A percentile compares a stretch with the other conserved stretches of the same genome.
Evolutionary conservation across 1,140 invertebrate genomes (phyloP).

Genomic region (Caenorhabditis brenneri): DNA sequence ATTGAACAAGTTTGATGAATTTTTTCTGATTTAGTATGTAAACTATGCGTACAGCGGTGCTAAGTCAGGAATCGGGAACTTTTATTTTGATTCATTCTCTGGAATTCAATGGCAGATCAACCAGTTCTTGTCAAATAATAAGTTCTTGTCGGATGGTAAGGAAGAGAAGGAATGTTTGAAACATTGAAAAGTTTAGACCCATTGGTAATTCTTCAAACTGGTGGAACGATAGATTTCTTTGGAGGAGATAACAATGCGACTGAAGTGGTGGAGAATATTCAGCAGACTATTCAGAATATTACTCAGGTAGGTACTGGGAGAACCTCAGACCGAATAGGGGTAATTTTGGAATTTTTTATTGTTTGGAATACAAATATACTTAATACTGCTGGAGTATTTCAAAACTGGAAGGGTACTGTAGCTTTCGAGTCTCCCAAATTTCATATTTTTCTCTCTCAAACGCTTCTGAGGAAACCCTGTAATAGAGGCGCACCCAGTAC

Average conservation of each 20-base stretch:
- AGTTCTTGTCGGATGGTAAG: slow-evolving; percentile 45
- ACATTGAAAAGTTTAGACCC: slow-evolving; percentile 43
- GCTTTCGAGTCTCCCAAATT: too few relatives aligned
- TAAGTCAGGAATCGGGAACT: slow-evolving; percentile 53
- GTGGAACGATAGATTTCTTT: slow-evolving; percentile 57
- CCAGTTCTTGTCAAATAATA: slow-evolving; percentile 46
- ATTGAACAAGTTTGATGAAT: background rate
- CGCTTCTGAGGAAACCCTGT: too few relatives aligned
- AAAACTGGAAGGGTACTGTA: too few relatives aligned
- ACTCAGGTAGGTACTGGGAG: background rate
- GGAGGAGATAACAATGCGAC: slow-evolving; percentile 53
- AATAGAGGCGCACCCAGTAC: too few relatives aligned
- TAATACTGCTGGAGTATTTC: too few relatives aligned
- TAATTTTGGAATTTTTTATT: too few relatives aligned
- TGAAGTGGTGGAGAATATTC: slow-evolving; percentile 51
- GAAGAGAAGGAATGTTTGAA: background rate
- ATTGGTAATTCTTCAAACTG: slow-evolving; percentile 55
- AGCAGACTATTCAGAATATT: slow-evolving; percentile 47
- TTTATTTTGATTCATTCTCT: slow-evolving; percentile 58
- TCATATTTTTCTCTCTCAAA: too few relatives aligned
- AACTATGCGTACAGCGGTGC: slow-evolving; percentile 60
- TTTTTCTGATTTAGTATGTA: slow-evolving; percentile 45
- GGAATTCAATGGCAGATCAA: slow-evolving; percentile 57
- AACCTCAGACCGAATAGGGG: too few relatives aligned
- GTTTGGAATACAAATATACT: too few relatives aligned